These are phyloP conservation scores for Corythoichthys intestinalis DNA, from an alignment of 2,113 vertebrate genomes.

Conservation along the genomic window DNA sequence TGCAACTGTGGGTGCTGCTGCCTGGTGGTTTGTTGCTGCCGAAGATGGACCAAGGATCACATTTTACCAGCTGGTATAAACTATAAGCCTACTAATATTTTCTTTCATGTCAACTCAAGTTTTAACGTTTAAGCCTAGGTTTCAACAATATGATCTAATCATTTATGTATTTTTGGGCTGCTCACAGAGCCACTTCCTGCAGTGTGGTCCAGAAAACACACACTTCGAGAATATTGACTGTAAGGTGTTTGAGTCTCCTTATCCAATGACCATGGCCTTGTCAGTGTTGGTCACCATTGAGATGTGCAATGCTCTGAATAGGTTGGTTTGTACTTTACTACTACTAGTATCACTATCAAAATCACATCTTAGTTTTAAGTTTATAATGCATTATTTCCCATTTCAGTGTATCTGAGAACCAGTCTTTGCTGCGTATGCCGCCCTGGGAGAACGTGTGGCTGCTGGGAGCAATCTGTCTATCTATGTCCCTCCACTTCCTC, in stretches of 20 bases:
- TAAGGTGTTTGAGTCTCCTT: constrained; percentile 92
- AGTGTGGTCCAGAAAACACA: constrained; percentile 89
- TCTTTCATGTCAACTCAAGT: background rate
- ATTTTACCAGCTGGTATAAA: constrained; percentile 90
- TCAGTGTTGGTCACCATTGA: constrained; percentile 98
- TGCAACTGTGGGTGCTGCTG: constrained; percentile 93
- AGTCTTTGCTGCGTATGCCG: constrained; percentile 95
- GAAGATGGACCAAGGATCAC: constrained; percentile 91
- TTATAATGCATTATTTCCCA: constrained; percentile 7
- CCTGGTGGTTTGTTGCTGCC: constrained; percentile 98
- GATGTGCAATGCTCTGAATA: constrained; percentile 99
- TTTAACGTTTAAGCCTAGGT: too few relatives aligned
- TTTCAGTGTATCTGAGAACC: constrained; percentile 93
- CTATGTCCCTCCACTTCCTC: constrained; percentile 98
- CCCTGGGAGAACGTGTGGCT: constrained; percentile 99
- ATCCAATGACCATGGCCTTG: constrained; percentile 98
- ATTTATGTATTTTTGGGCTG: background rate
- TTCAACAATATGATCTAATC: background rate
- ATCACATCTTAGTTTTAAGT: background rate
- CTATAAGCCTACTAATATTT: background rate
- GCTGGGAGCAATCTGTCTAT: constrained; percentile 96
- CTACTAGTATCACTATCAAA: background rate
- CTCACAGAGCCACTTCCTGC: constrained; percentile 90
- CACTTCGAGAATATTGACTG: constrained; percentile 85
- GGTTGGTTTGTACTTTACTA: constrained; percentile 68